Base-by-base conservation (phyloP, 2,797 vertebrate genomes). In the Cynodonichthys magdalenae region DNA sequence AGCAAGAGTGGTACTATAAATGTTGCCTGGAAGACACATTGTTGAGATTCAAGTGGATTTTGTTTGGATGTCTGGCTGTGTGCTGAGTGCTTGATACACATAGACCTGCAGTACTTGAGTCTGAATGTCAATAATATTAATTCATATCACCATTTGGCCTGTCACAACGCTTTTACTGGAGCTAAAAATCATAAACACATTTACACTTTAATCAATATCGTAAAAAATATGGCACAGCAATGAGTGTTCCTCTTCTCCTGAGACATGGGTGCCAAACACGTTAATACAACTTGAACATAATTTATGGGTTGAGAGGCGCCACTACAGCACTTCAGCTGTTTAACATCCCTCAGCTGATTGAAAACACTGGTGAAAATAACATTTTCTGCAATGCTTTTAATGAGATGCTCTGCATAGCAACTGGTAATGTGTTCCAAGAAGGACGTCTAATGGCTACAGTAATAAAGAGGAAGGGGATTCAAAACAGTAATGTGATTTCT, bases 101-200 rank as follows among this genome's bases (percentile, higher is more conserved):
- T 67, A 66, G 55, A 55, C 62, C 55, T 44, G 55, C 54, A 49
- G 46, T 60, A 56, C 67, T 59, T 53, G 46, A 66, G 74, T 85
- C 81, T 85, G 72, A 64, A 63, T 36, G 49, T 90, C 81, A 84
- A 81, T 88, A 75, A 68, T 79, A 60, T 83, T 80, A 79, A 90
- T 85, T 84, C 80, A 90, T 88, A 60, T 80, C 73, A 75, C 83
- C 79, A 87, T 89, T 89, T 87, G 83, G 83, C 82, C 84, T 84
- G 88, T 90, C 91, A 87, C 70, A 59, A 82, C 77, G 88, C 91
- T 93, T 92, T 93, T 89, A 91, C 83, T 80, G 79, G 83, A 81
- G 83, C 78, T 84, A 83, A 90, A 88, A 89, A 90, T 85, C 80
- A 86, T 87, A 85, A 91, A 88, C 86, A 83, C 77, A 83, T 90